phyloP scores from a whole-genome alignment of 2,113 vertebrate genomes.

The Hippocampus mohnikei region DNA sequence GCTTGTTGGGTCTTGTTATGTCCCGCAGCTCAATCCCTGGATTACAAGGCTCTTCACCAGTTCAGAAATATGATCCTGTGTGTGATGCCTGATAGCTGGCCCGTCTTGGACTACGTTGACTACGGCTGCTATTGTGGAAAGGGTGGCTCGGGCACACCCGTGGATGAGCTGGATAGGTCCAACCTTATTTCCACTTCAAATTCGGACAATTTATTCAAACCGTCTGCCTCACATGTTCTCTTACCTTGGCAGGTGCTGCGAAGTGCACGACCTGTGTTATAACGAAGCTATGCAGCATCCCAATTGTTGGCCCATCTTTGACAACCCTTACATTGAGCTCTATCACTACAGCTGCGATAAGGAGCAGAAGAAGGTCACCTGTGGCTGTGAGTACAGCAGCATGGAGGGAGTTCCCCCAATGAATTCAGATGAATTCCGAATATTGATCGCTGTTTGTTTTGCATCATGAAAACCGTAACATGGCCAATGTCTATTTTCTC shows the following conservation, averaged over 20 bases:
- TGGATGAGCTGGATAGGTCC: constrained; percentile 83
- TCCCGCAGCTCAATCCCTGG: constrained; percentile 38
- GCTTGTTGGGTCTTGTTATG: not conserved
- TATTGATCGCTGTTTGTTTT: not conserved
- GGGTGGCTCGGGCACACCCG: constrained; percentile 79
- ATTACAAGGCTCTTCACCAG: constrained; percentile 63
- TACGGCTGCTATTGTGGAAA: constrained; percentile 87
- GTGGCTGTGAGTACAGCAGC: constrained; percentile 68
- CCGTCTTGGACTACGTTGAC: constrained; percentile 64
- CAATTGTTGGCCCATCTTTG: constrained; percentile 65
- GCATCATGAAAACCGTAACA: not conserved
- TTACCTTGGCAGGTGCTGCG: constrained; percentile 76
- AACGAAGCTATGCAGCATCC: constrained; percentile 27
- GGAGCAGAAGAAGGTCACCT: constrained; percentile 61
- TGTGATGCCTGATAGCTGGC: constrained; percentile 67
- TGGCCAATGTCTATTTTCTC: not conserved
- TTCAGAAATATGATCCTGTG: constrained; percentile 80
- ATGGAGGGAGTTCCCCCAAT: too few relatives aligned
- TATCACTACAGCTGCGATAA: constrained; percentile 75
- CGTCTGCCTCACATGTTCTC: not conserved
- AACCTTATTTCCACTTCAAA: not conserved
- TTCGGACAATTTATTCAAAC: rapidly evolving
- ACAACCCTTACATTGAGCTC: constrained; percentile 79
- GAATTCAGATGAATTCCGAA: too few relatives aligned
- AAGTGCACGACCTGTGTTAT: constrained; percentile 80